Evolutionary conservation across 2,113 vertebrate species (phyloP).

Genomic region (Odocoileus virginianus): DNA sequence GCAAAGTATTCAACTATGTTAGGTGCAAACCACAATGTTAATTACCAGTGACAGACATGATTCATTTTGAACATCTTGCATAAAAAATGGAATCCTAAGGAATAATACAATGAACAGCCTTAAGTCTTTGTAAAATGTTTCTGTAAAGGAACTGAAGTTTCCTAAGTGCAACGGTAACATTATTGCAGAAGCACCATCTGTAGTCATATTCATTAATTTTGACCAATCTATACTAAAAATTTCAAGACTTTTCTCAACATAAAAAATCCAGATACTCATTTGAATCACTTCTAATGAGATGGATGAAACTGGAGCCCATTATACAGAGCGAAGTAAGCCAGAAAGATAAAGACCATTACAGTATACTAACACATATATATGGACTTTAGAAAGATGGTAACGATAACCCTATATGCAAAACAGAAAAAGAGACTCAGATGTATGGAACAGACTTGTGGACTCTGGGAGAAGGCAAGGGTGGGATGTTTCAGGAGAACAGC

Average conservation of each 20-base stretch:
- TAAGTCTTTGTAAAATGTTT: not conserved
- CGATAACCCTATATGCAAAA: too few species aligned
- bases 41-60: not conserved
- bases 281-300: too few species aligned
- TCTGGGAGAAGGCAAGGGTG: too few species aligned
- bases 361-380: too few species aligned
- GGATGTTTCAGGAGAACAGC: too few species aligned
- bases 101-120: not conserved
- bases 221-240: constrained; percentile 15
- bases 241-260: not conserved
- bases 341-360: too few species aligned
- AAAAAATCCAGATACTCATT: constrained; percentile 41
- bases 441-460: too few species aligned
- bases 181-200: not conserved
- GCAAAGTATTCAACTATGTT: constrained; percentile 5
- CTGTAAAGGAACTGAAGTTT: not conserved
- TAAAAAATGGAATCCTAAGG: not conserved
- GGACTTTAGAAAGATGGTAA: too few species aligned
- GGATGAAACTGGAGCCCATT: too few species aligned
- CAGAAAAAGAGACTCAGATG: too few species aligned
- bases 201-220: constrained; percentile 27
- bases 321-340: too few species aligned
- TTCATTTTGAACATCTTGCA: constrained; percentile 4
- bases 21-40: constrained; percentile 18
- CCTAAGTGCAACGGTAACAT: not conserved